A percentile compares a stretch with the other conserved stretches of the same genome.
Conservation (phyloP, 2,888 invertebrate species). For the Mylabris sibirica region DNA sequence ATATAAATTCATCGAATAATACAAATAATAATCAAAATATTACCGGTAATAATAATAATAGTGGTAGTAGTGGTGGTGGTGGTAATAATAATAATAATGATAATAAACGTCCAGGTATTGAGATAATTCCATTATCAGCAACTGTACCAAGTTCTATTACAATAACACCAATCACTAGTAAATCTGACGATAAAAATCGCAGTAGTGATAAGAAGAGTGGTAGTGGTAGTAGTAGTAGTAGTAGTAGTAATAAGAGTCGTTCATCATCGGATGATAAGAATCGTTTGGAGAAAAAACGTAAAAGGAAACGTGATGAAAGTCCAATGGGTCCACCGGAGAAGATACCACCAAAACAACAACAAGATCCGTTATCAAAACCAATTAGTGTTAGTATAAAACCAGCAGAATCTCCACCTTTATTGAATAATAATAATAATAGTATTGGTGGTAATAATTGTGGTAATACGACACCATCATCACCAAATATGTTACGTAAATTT, state of each 20-base stretch:
- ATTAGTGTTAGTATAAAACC: conserved; percentile 79
- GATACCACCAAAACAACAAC: conserved; percentile 64
- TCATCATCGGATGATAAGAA: conserved; percentile 51
- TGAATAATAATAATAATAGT: conserved; percentile 34
- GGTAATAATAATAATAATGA: conserved; percentile 59
- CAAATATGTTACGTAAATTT: conserved; percentile 73
- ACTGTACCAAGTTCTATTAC: conserved; percentile 82
- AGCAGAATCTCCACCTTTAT: conserved; percentile 65
- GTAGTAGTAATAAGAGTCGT: conserved; percentile 35
- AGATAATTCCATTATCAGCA: conserved; percentile 82
- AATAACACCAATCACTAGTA: conserved; percentile 77
- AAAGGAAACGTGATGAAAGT: conserved; percentile 80
- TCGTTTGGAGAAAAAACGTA: conserved; percentile 72
- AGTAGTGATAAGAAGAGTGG: conserved; percentile 53
- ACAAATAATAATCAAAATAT: background rate
- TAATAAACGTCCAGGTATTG: conserved; percentile 79
- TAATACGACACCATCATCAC: conserved; percentile 69
- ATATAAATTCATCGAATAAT: background rate
- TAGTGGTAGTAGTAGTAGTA: conserved; percentile 1
- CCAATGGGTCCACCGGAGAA: conserved; percentile 87
- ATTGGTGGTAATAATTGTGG: background rate
- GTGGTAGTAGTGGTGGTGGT: conserved; percentile 63
- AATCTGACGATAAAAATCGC: conserved; percentile 59
- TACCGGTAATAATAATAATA: conserved; percentile 47
- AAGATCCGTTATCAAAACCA: conserved; percentile 75